Base-by-base conservation (phyloP, 2,113 vertebrate genomes). In the Orcinus orca region DNA sequence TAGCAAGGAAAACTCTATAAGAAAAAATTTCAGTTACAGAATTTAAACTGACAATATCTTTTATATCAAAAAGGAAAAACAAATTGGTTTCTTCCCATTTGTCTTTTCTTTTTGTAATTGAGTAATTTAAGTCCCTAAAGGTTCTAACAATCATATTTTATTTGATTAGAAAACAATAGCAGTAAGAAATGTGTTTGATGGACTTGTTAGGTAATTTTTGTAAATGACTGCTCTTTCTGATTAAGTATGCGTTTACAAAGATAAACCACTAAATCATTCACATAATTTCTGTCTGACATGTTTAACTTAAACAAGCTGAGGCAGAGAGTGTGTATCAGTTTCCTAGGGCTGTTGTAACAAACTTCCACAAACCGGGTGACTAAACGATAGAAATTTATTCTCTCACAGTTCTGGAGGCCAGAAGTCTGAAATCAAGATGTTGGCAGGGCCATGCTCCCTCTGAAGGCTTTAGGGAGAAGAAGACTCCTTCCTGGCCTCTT, bases 161-260 rank as follows among this genome's bases (percentile, higher is more conserved):
- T 71, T 47, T 86, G 13, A 20, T 76, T 68, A 36, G 36, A 68
- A 89, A 68, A 70, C 12, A 90, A 2, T 38, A 58, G 62, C n/a
- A 81, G 41, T 47, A 80, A 92, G 79, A 95, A 41, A 96, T n/a
- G 36, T 47, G n/a, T 87, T 60, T 77, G 10, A 65, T 38, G 53
- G 76, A 65, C 55, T 91, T 70, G 33, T 67, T 67, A 50, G 62
- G 60, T 70, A 55, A 95, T 23, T 85, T 90, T 90, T 87, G 63
- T 58, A 83, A 93, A 81, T 58, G 62, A 38, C 67, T 29, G 23
- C 58, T 14, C 6, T 29, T 74, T 97, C 67, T 74, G 47, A 70
- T 86, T 92, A 95, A 92, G 41, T 36, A 70, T 63, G n/a, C 8
- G 63, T 89, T 96, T 81, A 86, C 36, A 89, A 41, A 92, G 58